Evolutionary conservation across 2,888 invertebrate species (phyloP).

Genomic region (Melanostoma scalare): DNA sequence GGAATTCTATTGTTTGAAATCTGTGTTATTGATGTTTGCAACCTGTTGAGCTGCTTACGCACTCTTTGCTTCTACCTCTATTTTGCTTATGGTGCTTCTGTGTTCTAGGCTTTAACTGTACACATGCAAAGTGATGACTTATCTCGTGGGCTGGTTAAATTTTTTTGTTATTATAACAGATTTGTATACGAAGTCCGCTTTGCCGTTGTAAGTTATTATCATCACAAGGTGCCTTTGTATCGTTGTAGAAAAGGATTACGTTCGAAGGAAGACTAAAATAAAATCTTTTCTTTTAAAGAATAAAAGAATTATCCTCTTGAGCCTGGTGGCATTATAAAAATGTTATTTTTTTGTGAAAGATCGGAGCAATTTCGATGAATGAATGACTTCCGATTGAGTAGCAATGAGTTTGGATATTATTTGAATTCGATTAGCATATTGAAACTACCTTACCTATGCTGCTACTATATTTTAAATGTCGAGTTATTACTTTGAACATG

Average conservation of each 20-base stretch:
- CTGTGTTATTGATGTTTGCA: slow-evolving; percentile 53
- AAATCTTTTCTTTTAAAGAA: slow-evolving; percentile 31
- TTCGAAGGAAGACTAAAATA: slow-evolving; percentile 16
- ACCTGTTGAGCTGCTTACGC: slow-evolving; percentile 55
- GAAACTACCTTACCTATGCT: too few relatives aligned
- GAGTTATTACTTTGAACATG: too few relatives aligned
- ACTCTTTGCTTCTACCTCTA: slow-evolving; percentile 29
- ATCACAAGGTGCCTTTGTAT: slow-evolving; percentile 31
- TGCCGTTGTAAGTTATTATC: slow-evolving; percentile 35
- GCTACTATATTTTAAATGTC: too few relatives aligned
- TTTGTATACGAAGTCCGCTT: slow-evolving; percentile 62
- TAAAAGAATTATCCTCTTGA: slow-evolving; percentile 52
- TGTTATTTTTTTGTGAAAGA: slow-evolving; percentile 22
- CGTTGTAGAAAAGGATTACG: slow-evolving; percentile 34
- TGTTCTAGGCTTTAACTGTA: slow-evolving; percentile 2
- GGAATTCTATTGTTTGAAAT: slow-evolving; percentile 44
- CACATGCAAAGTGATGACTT: slow-evolving; percentile 14
- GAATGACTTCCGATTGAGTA: too few relatives aligned
- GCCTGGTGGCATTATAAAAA: slow-evolving; percentile 35
- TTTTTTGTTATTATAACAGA: slow-evolving; percentile 61
- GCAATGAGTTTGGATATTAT: too few relatives aligned
- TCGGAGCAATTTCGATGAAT: too few relatives aligned
- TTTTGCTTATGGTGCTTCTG: slow-evolving; percentile 20
- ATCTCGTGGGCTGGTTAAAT: slow-evolving; percentile 48
- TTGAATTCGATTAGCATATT: too few relatives aligned